phyloP scores from a whole-genome alignment of 2,797 vertebrate species.

The Buceros bicornis region DNA sequence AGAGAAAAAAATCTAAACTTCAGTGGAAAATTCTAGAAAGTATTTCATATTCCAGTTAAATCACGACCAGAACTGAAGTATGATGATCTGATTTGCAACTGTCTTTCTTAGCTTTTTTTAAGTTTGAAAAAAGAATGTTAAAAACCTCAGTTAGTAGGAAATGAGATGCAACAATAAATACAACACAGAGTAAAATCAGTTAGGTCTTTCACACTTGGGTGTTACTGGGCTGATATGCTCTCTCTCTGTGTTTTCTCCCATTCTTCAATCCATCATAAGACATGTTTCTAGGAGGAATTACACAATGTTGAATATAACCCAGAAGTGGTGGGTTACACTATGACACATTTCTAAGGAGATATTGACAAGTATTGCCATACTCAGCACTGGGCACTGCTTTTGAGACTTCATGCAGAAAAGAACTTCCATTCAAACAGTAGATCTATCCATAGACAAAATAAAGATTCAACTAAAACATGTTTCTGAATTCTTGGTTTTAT shows the following conservation, averaged over 20 bases:
- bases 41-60: background rate
- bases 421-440: background rate
- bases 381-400: background rate
- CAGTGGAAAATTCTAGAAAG: background rate
- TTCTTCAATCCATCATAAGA: background rate
- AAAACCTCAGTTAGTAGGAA: background rate
- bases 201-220: background rate
- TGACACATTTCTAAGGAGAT: background rate
- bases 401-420: background rate
- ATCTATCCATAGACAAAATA: conserved; percentile 5
- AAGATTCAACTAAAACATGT: background rate
- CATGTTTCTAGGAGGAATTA: background rate
- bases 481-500: background rate
- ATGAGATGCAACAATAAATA: background rate
- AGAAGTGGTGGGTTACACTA: background rate
- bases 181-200: background rate
- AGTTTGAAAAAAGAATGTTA: background rate
- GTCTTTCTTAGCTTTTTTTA: background rate
- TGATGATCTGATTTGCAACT: background rate
- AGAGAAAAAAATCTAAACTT: background rate
- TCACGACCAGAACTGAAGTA: background rate
- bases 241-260: background rate
- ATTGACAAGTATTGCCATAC: background rate
- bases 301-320: background rate
- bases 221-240: background rate